phyloP scores from a whole-genome alignment of 64 coral and sea anemone species.

The Porites lutea region DNA sequence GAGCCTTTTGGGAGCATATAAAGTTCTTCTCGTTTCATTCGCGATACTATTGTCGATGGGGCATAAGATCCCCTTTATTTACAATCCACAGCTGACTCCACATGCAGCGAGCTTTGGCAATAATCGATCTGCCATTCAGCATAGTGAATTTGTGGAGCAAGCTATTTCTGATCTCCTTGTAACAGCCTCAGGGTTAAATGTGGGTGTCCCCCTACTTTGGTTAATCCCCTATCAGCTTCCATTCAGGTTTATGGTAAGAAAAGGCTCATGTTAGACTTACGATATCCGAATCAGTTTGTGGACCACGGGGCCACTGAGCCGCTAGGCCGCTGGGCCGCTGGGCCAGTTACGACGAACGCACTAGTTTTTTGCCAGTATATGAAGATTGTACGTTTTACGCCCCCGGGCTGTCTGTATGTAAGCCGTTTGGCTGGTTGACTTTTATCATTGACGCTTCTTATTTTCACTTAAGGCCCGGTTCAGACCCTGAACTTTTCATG shows the following conservation, averaged over 20 bases:
- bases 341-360: conserved; percentile 1
- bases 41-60: no score
- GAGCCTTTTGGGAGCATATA: no score
- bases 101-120: conserved; percentile 19
- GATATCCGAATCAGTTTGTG: no score
- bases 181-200: no score
- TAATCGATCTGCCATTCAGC: conserved; percentile 68
- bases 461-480: conserved; percentile 10
- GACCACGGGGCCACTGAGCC: conserved; percentile 8
- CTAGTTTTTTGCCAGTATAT: conserved; percentile 21
- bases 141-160: conserved; percentile 57
- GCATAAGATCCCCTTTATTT: no score
- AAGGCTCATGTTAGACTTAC: no score
- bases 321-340: background rate
- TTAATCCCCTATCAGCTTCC: no score
- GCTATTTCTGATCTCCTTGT: conserved; percentile 44
- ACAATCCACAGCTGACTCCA: no score
- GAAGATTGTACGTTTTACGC: background rate
- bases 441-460: conserved; percentile 6
- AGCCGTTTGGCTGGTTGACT: conserved; percentile 1
- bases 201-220: no score
- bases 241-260: no score
- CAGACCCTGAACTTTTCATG: no score
- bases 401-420: conserved; percentile 3
- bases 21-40: no score